Conservation (phyloP, 2,888 invertebrate genomes). For the Lasioglossum oenotherae region DNA sequence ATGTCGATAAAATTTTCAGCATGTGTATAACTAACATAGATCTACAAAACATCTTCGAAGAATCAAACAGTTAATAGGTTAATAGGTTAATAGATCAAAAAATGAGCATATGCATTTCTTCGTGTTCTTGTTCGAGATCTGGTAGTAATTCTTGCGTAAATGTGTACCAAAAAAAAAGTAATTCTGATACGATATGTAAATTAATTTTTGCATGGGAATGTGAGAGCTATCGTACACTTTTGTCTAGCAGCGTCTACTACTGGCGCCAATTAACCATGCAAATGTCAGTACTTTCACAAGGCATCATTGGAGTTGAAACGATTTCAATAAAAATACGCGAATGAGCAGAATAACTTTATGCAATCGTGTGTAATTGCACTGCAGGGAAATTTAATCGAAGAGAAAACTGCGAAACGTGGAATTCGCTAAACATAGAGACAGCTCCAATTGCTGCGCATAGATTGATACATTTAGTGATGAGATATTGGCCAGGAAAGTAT, state of each 20-base stretch:
- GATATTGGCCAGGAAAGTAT: too few species aligned
- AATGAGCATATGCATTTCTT: neutral
- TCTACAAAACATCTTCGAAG: too few species aligned
- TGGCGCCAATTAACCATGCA: slow-evolving; percentile 24
- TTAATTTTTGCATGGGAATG: slow-evolving; percentile 26
- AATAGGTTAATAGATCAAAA: neutral
- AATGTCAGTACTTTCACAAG: slow-evolving; percentile 43
- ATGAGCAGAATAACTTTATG: slow-evolving; percentile 15
- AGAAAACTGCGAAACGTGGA: neutral
- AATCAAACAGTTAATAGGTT: too few species aligned
- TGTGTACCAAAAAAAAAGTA: neutral
- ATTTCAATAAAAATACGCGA: slow-evolving; percentile 22
- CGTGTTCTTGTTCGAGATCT: neutral
- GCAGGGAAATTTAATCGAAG: neutral
- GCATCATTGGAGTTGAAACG: slow-evolving; percentile 15
- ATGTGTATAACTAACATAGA: too few species aligned
- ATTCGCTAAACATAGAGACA: neutral
- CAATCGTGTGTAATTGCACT: neutral
- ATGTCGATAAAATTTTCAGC: too few species aligned
- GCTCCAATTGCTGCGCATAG: neutral
- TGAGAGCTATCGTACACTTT: slow-evolving; percentile 19
- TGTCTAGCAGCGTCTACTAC: slow-evolving; percentile 11
- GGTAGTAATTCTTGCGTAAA: neutral
- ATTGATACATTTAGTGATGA: neutral
- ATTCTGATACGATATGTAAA: neutral